phyloP scores from a whole-genome alignment of 2,797 vertebrate species.

The Centroberyx gerrardi region DNA sequence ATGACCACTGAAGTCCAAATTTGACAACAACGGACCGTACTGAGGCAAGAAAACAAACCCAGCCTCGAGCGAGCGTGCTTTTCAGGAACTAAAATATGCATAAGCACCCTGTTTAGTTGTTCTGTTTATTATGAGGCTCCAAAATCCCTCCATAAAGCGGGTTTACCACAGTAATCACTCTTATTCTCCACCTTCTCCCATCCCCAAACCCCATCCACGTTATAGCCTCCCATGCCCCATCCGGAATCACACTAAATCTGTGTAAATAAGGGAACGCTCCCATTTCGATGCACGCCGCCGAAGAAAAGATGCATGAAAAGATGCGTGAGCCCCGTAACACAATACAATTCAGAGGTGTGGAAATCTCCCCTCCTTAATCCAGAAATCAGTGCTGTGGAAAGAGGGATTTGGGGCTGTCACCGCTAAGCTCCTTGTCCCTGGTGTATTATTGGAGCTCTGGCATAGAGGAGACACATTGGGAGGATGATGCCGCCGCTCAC shows the following conservation, averaged over 20 bases:
- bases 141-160: slow-evolving; percentile 63
- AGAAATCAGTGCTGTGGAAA: slow-evolving; percentile 80
- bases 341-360: slow-evolving; percentile 80
- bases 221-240: slow-evolving; percentile 34
- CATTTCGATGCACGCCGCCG: slow-evolving; percentile 47
- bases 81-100: slow-evolving; percentile 60
- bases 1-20: neutral
- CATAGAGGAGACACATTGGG: slow-evolving; percentile 62
- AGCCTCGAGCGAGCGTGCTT: slow-evolving; percentile 33
- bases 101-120: slow-evolving; percentile 52
- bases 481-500: slow-evolving; percentile 57
- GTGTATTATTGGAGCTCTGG: slow-evolving; percentile 76
- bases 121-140: slow-evolving; percentile 57
- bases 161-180: slow-evolving; percentile 63
- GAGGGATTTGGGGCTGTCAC: slow-evolving; percentile 80
- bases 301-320: slow-evolving; percentile 78
- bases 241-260: slow-evolving; percentile 62
- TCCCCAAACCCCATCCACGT: slow-evolving; percentile 44
- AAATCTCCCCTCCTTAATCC: slow-evolving; percentile 82
- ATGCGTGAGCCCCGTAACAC: slow-evolving; percentile 70
- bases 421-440: slow-evolving; percentile 79
- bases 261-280: slow-evolving; percentile 66
- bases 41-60: slow-evolving; percentile 10
- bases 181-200: slow-evolving; percentile 58
- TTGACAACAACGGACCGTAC: neutral